phyloP scores from a whole-genome alignment of 2,113 vertebrate genomes.

The Neodontobutis hainanensis region DNA sequence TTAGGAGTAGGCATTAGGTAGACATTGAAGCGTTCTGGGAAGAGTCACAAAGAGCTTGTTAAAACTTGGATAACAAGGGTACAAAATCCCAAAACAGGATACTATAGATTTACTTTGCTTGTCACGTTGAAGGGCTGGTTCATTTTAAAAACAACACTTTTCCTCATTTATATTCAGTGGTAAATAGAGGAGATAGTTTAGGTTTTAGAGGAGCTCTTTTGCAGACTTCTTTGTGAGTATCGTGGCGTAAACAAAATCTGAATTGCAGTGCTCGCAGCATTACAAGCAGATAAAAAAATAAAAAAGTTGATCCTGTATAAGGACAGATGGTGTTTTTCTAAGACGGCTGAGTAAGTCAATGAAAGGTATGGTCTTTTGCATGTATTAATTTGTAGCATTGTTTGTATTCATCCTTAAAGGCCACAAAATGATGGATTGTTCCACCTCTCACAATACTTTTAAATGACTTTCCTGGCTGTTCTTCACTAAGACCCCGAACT shows the following conservation, averaged over 20 bases:
- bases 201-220: neutral
- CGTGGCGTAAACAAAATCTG: neutral
- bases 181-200: constrained; percentile 5
- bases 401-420: neutral
- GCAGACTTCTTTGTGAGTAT: neutral
- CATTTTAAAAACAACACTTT: neutral
- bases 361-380: neutral
- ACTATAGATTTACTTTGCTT: neutral
- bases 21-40: constrained; percentile 95
- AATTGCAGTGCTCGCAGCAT: neutral
- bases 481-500: neutral
- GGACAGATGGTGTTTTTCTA: neutral
- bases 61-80: neutral
- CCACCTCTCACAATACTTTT: neutral
- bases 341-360: neutral
- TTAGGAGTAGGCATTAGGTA: constrained; percentile 98
- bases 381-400: neutral
- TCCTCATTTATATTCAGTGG: neutral
- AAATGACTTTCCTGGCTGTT: neutral
- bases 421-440: no score
- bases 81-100: constrained; percentile 5
- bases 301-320: no score
- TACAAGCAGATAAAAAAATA: neutral
- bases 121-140: neutral
- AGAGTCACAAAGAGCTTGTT: constrained; percentile 17